Conservation (phyloP, 2,888 invertebrate genomes). For the Hirtodrosophila trivittata region DNA sequence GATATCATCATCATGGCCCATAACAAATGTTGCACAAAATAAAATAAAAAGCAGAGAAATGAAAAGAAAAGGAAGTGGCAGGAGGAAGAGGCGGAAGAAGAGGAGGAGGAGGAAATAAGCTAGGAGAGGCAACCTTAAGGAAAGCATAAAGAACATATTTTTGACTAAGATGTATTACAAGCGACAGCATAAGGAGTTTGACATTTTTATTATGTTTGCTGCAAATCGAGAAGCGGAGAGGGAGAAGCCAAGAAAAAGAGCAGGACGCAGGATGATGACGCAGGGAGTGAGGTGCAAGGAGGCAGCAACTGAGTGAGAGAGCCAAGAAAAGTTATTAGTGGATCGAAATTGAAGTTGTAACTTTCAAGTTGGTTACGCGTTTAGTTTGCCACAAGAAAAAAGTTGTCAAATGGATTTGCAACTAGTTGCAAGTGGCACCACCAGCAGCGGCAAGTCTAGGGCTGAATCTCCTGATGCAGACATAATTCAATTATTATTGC, state of each 20-base stretch:
- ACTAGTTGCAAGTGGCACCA: conserved; percentile 21
- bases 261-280: neutral
- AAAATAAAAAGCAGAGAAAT: conserved; percentile 28
- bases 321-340: conserved; percentile 24
- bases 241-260: neutral
- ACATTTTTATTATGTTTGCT: conserved; percentile 75
- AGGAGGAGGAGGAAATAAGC: conserved; percentile 36
- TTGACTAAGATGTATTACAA: conserved; percentile 79
- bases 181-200: conserved; percentile 77
- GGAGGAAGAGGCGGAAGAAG: neutral
- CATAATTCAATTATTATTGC: conserved; percentile 74
- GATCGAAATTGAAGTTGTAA: conserved; percentile 35
- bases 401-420: conserved; percentile 36
- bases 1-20: conserved; percentile 59
- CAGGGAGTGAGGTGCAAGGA: neutral
- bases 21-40: conserved; percentile 67
- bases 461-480: conserved; percentile 45
- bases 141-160: conserved; percentile 63
- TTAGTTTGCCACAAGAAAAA: conserved; percentile 16
- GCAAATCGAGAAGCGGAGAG: conserved; percentile 26
- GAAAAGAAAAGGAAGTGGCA: conserved; percentile 11
- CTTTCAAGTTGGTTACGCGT: conserved; percentile 33
- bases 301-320: neutral
- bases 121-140: conserved; percentile 34
- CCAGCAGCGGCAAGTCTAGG: neutral